Conservation (phyloP, 2,113 vertebrate genomes). For the Lutjanus erythropterus region DNA sequence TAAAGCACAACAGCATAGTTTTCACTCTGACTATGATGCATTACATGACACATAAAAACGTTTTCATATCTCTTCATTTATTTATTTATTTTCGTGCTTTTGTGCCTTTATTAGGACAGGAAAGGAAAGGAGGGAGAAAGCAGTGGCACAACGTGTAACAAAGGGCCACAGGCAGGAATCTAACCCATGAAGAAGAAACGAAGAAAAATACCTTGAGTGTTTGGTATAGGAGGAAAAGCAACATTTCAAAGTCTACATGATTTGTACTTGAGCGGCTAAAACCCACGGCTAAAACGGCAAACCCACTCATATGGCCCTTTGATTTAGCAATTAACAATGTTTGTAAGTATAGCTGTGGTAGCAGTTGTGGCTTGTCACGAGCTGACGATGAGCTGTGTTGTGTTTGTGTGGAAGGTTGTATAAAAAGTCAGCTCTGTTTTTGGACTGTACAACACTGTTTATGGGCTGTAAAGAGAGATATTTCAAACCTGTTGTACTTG, state of each 20-base stretch:
- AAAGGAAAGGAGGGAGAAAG: too few relatives aligned
- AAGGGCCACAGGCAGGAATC: too few relatives aligned
- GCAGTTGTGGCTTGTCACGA: background rate
- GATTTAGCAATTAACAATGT: background rate
- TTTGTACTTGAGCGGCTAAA: background rate
- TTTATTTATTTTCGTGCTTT: too few relatives aligned
- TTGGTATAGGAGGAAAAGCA: too few relatives aligned
- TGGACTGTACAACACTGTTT: constrained; percentile 1
- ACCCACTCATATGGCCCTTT: background rate
- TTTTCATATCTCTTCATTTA: too few relatives aligned
- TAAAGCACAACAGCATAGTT: background rate
- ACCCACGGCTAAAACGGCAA: too few relatives aligned
- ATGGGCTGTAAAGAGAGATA: constrained; percentile 34
- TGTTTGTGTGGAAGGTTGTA: background rate
- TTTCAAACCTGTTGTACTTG: constrained; percentile 24
- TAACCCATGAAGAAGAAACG: too few relatives aligned
- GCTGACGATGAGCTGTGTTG: background rate
- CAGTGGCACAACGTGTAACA: too few relatives aligned
- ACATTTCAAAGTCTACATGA: background rate
- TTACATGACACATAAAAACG: background rate
- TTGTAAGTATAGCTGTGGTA: background rate
- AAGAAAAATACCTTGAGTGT: too few relatives aligned
- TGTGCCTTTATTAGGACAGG: too few relatives aligned
- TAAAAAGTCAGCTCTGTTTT: constrained; percentile 3
- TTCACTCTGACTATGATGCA: background rate